These are phyloP conservation scores for Metallyticus violacea DNA, from an alignment of 2,888 invertebrate genomes.

Conservation along the genomic window DNA sequence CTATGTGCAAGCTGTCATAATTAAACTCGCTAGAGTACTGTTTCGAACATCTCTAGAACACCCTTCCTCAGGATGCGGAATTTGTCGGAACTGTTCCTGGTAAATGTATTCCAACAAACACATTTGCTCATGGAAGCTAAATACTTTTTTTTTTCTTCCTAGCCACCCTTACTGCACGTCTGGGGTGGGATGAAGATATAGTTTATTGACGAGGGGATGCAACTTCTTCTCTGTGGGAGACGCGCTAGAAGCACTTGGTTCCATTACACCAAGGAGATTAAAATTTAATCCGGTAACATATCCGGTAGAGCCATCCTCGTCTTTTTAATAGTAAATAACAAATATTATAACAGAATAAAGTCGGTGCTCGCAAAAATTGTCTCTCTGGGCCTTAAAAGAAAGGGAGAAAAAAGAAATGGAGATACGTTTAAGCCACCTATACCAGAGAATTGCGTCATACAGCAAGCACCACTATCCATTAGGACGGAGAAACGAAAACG, in stretches of 20 bases:
- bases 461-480: constrained; percentile 1
- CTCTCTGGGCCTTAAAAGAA: not conserved
- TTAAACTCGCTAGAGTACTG: too few relatives aligned
- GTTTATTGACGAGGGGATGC: not conserved
- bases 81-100: too few relatives aligned
- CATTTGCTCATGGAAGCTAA: not conserved
- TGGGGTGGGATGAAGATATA: not conserved
- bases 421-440: not conserved
- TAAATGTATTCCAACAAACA: too few relatives aligned
- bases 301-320: not conserved
- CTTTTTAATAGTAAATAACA: constrained; percentile 8
- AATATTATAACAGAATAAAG: not conserved
- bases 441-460: not conserved
- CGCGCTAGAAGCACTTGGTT: not conserved
- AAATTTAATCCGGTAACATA: constrained; percentile 6
- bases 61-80: too few relatives aligned
- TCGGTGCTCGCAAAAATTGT: not conserved
- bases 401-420: not conserved
- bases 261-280: not conserved
- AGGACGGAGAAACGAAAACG: constrained; percentile 14
- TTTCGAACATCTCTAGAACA: too few relatives aligned
- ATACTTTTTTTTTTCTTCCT: not conserved
- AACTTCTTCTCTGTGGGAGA: not conserved
- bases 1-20: too few relatives aligned
- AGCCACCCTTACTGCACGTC: not conserved